A percentile compares a stretch with the other conserved stretches of the same genome.
Evolutionary conservation across 2,888 invertebrate genomes (phyloP).

Genomic region (Strigamia maritima): DNA sequence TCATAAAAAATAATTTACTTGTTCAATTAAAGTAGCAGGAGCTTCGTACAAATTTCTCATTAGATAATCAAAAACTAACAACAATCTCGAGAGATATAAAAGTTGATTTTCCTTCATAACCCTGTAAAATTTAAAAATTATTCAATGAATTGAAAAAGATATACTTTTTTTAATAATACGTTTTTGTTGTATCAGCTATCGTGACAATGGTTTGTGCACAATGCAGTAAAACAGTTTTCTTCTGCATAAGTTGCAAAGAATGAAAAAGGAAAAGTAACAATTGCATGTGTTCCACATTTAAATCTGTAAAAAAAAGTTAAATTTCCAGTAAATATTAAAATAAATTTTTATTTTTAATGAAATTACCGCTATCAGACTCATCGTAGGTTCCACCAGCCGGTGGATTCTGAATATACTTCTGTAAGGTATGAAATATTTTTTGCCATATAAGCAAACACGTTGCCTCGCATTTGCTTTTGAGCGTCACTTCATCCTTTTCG

Average conservation of each 20-base stretch:
- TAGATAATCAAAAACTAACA: constrained; percentile 86
- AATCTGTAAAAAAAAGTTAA: constrained; percentile 58
- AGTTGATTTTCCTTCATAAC: constrained; percentile 67
- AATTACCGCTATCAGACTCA: constrained; percentile 66
- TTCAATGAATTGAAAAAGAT: background rate
- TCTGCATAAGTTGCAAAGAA: constrained; percentile 91
- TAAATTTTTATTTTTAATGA: background rate
- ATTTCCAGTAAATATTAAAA: background rate
- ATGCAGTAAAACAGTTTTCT: constrained; percentile 80
- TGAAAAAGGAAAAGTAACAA: constrained; percentile 89
- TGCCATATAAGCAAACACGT: constrained; percentile 90
- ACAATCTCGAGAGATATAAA: constrained; percentile 74
- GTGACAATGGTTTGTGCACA: constrained; percentile 48
- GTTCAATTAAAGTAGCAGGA: constrained; percentile 77
- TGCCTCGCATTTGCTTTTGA: constrained; percentile 73
- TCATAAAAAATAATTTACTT: constrained; percentile 59
- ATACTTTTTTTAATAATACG: constrained; percentile 43
- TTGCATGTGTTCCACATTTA: constrained; percentile 95
- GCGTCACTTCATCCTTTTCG: constrained; percentile 64
- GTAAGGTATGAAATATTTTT: constrained; percentile 79
- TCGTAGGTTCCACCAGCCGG: constrained; percentile 58
- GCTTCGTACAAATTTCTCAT: constrained; percentile 94
- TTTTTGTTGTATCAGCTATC: constrained; percentile 45
- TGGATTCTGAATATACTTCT: constrained; percentile 73
- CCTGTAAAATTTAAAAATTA: constrained; percentile 29